A percentile compares a stretch with the other conserved stretches of the same genome.
phyloP scores from a whole-genome alignment of 2,797 vertebrate species.

The Poliocrania exsul region DNA sequence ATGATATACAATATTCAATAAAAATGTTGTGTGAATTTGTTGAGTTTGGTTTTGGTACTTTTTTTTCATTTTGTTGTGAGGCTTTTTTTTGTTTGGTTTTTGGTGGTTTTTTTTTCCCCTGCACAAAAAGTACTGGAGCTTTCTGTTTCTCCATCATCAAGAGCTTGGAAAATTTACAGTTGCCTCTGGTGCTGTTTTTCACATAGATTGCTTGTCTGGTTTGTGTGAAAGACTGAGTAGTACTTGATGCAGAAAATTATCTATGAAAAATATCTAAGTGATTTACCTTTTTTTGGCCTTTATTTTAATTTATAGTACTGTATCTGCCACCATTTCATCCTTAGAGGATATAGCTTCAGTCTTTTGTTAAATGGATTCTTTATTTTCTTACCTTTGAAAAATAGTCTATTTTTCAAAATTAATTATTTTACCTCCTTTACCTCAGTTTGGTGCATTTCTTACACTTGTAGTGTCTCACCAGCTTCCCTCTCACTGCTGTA shows the following conservation, averaged over 20 bases:
- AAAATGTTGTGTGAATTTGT: neutral
- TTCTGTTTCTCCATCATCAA: neutral
- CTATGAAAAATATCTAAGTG: neutral
- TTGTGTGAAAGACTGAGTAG: neutral
- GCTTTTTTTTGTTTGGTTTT: no score
- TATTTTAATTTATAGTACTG: neutral
- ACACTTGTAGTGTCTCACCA: neutral
- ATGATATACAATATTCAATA: neutral
- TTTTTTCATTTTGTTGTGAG: no score
- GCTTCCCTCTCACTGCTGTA: neutral
- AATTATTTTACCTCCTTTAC: neutral
- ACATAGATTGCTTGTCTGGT: neutral
- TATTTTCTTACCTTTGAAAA: neutral
- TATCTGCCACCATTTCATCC: neutral
- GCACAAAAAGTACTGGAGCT: neutral
- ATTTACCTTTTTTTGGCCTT: neutral
- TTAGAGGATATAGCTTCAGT: conserved; percentile 2
- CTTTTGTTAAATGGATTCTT: neutral
- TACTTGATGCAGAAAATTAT: neutral
- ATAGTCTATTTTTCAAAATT: neutral
- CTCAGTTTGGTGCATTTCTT: neutral
- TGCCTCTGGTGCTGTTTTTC: neutral
- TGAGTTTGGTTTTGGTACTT: no score
- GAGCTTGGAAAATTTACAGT: neutral
- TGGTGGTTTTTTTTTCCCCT: neutral